Conservation (phyloP, 2,797 vertebrate species). For the Enteromius unitaeniatus region DNA sequence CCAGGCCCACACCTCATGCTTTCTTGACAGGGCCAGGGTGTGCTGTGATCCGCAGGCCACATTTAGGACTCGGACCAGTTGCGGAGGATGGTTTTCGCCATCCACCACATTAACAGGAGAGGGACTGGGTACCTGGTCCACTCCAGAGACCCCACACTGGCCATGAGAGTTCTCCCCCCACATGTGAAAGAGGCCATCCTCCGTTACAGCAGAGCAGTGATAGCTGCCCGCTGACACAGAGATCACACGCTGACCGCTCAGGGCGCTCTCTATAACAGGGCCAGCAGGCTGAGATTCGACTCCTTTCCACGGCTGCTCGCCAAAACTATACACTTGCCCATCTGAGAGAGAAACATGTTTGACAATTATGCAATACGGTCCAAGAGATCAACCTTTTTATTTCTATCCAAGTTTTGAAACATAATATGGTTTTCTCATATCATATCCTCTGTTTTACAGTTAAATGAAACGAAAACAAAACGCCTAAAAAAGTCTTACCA, state of each 20-base stretch:
- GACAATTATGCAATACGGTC: constrained; percentile 13
- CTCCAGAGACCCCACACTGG: constrained; percentile 86
- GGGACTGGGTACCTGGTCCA: constrained; percentile 81
- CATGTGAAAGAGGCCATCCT: constrained; percentile 87
- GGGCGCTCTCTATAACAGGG: constrained; percentile 84
- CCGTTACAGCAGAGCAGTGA: constrained; percentile 89
- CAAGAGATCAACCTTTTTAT: background rate
- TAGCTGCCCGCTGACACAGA: constrained; percentile 90
- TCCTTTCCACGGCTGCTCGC: constrained; percentile 85
- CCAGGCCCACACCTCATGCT: constrained; percentile 96
- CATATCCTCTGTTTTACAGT: too few relatives aligned
- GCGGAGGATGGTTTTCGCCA: constrained; percentile 81
- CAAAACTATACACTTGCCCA: constrained; percentile 93
- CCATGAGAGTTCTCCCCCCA: constrained; percentile 95
- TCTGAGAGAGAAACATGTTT: constrained; percentile 71
- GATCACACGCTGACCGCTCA: constrained; percentile 80
- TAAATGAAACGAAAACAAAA: background rate
- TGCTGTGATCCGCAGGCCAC: constrained; percentile 93
- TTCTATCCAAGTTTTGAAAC: too few relatives aligned
- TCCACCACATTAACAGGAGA: constrained; percentile 84
- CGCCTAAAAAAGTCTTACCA: background rate
- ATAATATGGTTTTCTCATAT: background rate
- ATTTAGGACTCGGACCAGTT: constrained; percentile 82
- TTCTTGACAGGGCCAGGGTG: constrained; percentile 88
- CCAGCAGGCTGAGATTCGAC: constrained; percentile 67